A percentile compares a stretch with the other conserved stretches of the same genome.
phyloP scores from a whole-genome alignment of 2,113 vertebrate species.

The Petromus typicus region DNA sequence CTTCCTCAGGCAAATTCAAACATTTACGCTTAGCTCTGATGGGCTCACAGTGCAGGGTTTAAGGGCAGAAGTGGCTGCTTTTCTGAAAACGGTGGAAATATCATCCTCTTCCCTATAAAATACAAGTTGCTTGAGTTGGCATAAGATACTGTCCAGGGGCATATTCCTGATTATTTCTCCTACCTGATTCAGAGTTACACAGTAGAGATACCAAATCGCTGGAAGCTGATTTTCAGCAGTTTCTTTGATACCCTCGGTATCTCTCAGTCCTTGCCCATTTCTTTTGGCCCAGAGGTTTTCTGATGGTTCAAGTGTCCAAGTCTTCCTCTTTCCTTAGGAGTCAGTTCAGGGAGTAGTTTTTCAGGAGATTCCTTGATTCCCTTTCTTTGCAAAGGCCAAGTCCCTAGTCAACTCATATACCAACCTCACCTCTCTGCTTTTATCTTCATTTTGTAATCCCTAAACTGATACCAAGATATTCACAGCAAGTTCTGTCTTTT shows the following conservation, averaged over 20 bases:
- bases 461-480: neutral
- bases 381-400: neutral
- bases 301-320: neutral
- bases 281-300: neutral
- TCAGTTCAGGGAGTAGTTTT: neutral
- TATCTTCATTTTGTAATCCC: neutral
- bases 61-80: slow-evolving; percentile 17
- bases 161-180: neutral
- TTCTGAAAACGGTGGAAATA: neutral
- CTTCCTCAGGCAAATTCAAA: slow-evolving; percentile 15
- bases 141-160: neutral
- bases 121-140: neutral
- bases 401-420: neutral
- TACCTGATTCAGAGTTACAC: neutral
- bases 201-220: neutral
- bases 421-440: neutral
- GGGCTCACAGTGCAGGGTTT: neutral
- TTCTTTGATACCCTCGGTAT: neutral
- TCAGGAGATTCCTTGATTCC: neutral
- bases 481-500: neutral
- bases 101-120: neutral
- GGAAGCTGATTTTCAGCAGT: neutral
- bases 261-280: neutral
- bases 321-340: neutral
- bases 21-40: neutral